Percentiles rank a stretch among this genome's conserved stretches.
Evolutionary conservation across 2,888 invertebrate species (phyloP).

Genomic region (Agrypnus murinus): DNA sequence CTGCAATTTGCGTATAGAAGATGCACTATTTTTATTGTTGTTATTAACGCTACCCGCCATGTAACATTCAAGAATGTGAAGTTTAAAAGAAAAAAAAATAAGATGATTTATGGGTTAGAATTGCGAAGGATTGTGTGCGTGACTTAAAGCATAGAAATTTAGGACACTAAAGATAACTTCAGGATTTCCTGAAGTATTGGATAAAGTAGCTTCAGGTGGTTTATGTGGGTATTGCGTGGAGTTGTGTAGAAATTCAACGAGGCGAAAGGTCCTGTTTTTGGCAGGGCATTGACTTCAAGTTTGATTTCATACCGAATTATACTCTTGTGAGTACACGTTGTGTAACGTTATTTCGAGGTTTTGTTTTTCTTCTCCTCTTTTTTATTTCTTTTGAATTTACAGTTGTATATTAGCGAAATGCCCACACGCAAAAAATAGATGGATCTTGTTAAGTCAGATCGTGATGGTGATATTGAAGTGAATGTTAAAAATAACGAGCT

Average conservation of each 20-base stretch:
- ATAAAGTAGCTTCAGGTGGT: slow-evolving; percentile 17
- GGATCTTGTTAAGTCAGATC: neutral
- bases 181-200: neutral
- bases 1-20: neutral
- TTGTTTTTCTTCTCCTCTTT: slow-evolving; percentile 34
- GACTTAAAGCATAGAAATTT: neutral
- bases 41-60: too few relatives aligned
- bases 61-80: neutral
- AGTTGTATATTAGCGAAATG: slow-evolving; percentile 14
- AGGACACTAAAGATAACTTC: neutral
- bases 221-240: slow-evolving; percentile 16
- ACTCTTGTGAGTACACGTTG: slow-evolving; percentile 11
- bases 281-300: slow-evolving; percentile 43
- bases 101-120: neutral
- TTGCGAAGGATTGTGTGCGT: neutral
- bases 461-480: neutral
- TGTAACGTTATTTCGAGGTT: slow-evolving; percentile 37
- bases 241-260: slow-evolving; percentile 17
- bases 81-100: neutral
- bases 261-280: slow-evolving; percentile 37
- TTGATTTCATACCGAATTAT: slow-evolving; percentile 32
- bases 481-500: too few relatives aligned
- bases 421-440: slow-evolving; percentile 13
- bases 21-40: neutral
- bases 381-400: slow-evolving; percentile 33